phyloP scores from a whole-genome alignment of 2,797 vertebrate genomes.

The Pachyuromys duprasi region DNA sequence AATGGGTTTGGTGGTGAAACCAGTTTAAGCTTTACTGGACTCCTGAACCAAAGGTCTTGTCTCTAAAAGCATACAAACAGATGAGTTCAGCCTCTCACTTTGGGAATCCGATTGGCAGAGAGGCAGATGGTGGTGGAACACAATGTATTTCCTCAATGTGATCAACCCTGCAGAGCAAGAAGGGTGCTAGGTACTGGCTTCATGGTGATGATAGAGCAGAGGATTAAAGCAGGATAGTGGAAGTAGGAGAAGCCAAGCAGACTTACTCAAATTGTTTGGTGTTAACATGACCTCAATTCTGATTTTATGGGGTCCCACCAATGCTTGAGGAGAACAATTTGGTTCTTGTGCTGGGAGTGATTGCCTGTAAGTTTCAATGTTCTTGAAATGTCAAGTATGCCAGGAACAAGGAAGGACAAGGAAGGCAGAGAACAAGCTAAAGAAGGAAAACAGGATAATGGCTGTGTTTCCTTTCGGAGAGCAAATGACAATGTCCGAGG shows the following conservation, averaged over 20 bases:
- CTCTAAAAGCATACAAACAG: not conserved
- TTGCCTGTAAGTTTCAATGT: not conserved
- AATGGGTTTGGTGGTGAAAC: not conserved
- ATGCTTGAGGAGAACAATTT: not conserved
- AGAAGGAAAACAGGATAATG: not conserved
- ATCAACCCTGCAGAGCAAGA: too few relatives aligned
- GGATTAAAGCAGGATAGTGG: too few relatives aligned
- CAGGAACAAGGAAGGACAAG: not conserved
- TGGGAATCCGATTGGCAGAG: not conserved
- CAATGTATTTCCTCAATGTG: not conserved
- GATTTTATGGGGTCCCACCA: not conserved
- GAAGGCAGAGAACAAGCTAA: too few relatives aligned
- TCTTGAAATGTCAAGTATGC: not conserved
- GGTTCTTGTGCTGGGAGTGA: not conserved
- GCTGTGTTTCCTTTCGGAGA: not conserved
- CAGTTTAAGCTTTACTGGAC: not conserved
- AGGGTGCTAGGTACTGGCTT: not conserved
- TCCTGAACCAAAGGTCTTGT: not conserved
- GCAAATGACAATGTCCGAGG: not conserved
- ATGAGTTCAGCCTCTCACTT: not conserved
- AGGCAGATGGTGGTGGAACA: not conserved
- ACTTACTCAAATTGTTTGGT: not conserved
- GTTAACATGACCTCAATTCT: not conserved
- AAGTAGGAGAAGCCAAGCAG: not conserved
- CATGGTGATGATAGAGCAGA: not conserved